Conservation (phyloP, 1,140 invertebrate species). For the Cryptotermes secundus region DNA sequence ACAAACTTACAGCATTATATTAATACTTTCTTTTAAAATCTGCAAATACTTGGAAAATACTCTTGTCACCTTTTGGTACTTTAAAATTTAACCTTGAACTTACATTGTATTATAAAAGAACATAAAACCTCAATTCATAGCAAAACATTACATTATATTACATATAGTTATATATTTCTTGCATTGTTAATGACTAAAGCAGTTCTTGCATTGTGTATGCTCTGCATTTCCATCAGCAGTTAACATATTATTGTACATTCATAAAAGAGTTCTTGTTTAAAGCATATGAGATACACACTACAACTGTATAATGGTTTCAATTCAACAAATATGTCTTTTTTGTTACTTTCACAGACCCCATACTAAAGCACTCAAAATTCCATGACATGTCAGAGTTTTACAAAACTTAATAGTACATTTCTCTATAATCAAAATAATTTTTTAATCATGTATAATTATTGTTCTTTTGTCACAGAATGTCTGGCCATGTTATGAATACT, state of each 20-base stretch:
- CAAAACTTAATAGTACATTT: too few species aligned
- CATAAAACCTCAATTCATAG: slow-evolving; percentile 8
- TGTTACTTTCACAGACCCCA: neutral
- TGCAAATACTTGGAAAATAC: slow-evolving; percentile 17
- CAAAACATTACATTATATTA: slow-evolving; percentile 9
- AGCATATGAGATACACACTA: neutral
- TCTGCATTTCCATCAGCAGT: neutral
- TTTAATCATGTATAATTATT: neutral
- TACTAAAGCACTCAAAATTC: neutral
- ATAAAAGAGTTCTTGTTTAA: neutral
- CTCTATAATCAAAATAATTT: neutral
- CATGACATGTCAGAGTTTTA: neutral
- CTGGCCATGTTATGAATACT: neutral
- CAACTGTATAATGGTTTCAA: neutral
- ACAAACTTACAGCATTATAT: neutral
- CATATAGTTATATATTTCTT: neutral
- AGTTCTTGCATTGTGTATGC: slow-evolving; percentile 3
- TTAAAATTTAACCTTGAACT: neutral
- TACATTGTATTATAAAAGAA: neutral
- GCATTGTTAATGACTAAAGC: slow-evolving; percentile 19
- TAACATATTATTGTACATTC: slow-evolving; percentile 1
- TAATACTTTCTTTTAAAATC: neutral
- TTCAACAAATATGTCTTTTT: neutral
- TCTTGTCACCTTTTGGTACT: neutral
- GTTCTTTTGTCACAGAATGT: neutral